These are phyloP conservation scores for Coenonympha arcania DNA, from an alignment of 2,888 invertebrate species.

Conservation along the genomic window DNA sequence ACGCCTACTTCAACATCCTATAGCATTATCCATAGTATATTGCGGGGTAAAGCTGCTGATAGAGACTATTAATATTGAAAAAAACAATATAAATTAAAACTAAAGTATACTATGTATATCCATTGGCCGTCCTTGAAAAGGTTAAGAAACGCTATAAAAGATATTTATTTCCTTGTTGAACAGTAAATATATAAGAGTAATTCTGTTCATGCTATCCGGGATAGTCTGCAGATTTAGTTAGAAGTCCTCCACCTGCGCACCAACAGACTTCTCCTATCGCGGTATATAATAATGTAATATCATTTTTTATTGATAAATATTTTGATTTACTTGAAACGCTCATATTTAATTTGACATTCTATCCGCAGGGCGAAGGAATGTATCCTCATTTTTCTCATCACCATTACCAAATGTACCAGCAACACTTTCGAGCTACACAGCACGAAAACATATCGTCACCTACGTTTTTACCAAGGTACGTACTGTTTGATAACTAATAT, in stretches of 20 bases:
- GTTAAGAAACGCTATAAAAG: conserved; percentile 3
- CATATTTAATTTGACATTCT: conserved; percentile 16
- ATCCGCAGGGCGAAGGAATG: conserved; percentile 64
- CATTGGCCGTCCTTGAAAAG: background rate
- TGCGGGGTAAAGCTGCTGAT: no score
- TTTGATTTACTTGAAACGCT: background rate
- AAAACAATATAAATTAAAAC: no score
- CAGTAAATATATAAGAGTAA: conserved; percentile 27
- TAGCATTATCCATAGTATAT: no score
- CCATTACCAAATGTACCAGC: conserved; percentile 71
- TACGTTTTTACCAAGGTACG: conserved; percentile 60
- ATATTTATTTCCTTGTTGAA: conserved; percentile 5
- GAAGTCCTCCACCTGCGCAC: conserved; percentile 89
- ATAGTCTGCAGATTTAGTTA: conserved; percentile 77
- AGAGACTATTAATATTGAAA: no score
- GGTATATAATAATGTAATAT: conserved; percentile 71
- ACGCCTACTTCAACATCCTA: no score
- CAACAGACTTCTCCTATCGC: conserved; percentile 83
- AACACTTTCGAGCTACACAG: conserved; percentile 68
- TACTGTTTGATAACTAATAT: no score
- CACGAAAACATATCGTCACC: conserved; percentile 59
- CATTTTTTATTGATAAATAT: conserved; percentile 22
- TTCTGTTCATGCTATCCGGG: conserved; percentile 61
- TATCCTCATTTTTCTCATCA: conserved; percentile 70
- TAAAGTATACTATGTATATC: background rate